Percentiles rank a stretch among this genome's conserved stretches.
Conservation (phyloP, 2,888 invertebrate species). For the Platycnemis pennipes region DNA sequence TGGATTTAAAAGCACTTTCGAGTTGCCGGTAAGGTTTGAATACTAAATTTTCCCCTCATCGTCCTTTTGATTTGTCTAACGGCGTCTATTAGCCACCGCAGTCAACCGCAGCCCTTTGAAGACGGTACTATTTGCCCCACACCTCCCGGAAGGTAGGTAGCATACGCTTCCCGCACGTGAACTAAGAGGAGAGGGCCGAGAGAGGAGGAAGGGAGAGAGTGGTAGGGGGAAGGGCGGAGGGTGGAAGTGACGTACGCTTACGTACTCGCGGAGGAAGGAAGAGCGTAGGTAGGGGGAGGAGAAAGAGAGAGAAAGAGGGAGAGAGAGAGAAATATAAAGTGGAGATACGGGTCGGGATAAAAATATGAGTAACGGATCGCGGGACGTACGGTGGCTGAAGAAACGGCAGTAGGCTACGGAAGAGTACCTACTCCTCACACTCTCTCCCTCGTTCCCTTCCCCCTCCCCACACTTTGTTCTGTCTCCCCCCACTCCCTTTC, state of each 20-base stretch:
- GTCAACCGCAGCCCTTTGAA: neutral
- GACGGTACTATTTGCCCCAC: neutral
- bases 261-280: neutral
- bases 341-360: constrained; percentile 52
- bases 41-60: too few relatives aligned
- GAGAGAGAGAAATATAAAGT: neutral
- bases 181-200: neutral
- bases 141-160: neutral
- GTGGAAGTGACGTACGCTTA: neutral
- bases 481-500: neutral
- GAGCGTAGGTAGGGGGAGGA: neutral
- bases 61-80: too few relatives aligned
- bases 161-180: neutral
- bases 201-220: neutral
- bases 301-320: neutral
- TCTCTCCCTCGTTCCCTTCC: neutral
- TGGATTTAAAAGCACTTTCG: too few relatives aligned
- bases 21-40: too few relatives aligned
- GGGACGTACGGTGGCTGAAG: constrained; percentile 18
- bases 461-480: neutral
- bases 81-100: neutral
- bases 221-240: neutral
- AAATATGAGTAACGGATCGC: constrained; percentile 63
- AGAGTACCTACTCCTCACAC: neutral
- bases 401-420: constrained; percentile 46